Conservation (phyloP, 2,888 invertebrate genomes). For the Nowickia ferox region DNA sequence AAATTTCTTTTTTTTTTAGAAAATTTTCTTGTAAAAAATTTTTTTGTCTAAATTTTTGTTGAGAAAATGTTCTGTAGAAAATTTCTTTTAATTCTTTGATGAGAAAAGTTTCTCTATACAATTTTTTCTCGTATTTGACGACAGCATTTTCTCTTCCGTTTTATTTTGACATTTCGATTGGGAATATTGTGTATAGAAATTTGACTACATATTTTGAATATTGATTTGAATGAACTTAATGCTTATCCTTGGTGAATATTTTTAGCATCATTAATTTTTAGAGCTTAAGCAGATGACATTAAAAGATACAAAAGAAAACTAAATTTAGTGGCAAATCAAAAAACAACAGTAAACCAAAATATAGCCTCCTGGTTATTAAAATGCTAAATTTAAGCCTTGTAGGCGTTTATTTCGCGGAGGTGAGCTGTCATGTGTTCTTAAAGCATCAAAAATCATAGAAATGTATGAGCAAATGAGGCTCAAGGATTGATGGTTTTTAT, state of each 20-base stretch:
- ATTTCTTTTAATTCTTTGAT: background rate
- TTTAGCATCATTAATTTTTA: conserved; percentile 74
- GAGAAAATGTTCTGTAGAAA: background rate
- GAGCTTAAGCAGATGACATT: conserved; percentile 74
- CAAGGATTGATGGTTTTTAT: background rate
- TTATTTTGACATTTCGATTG: too few relatives aligned
- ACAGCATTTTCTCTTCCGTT: too few relatives aligned
- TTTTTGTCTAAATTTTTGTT: background rate
- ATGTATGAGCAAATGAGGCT: background rate
- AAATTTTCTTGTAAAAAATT: too few relatives aligned
- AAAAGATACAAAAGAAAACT: conserved; percentile 32
- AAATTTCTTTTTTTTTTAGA: too few relatives aligned
- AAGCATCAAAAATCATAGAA: conserved; percentile 15
- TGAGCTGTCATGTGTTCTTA: background rate
- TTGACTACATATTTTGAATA: background rate
- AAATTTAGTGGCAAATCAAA: background rate
- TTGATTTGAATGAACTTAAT: background rate
- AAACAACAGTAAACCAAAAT: background rate
- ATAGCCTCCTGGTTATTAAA: background rate
- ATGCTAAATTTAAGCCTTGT: background rate
- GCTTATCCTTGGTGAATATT: too few relatives aligned
- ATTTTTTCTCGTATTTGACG: too few relatives aligned
- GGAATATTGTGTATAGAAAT: too few relatives aligned
- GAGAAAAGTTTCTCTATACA: background rate
- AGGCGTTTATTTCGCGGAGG: background rate